A percentile compares a stretch with the other conserved stretches of the same genome.
Evolutionary conservation across 2,113 vertebrate genomes (phyloP).

Genomic region (Phaethornis superciliosus): DNA sequence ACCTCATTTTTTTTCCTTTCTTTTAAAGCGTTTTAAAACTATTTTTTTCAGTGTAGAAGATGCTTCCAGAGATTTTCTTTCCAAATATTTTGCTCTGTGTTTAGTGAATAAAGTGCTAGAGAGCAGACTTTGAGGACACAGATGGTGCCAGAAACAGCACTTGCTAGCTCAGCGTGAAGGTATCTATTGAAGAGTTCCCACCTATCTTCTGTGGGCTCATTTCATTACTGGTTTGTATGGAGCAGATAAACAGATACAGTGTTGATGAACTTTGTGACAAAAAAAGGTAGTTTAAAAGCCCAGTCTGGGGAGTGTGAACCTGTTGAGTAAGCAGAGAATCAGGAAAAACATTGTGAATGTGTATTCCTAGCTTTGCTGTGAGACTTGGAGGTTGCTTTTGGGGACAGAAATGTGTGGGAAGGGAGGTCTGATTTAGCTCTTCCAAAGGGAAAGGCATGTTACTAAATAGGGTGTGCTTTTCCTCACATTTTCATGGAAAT

Average conservation of each 20-base stretch:
- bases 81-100: slow-evolving; percentile 18
- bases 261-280: slow-evolving; percentile 38
- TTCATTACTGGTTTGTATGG: not conserved
- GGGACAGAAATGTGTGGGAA: slow-evolving; percentile 30
- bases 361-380: slow-evolving; percentile 20
- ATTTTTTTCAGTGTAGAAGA: not conserved
- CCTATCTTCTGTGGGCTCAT: slow-evolving; percentile 24
- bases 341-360: not conserved
- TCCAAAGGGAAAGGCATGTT: slow-evolving; percentile 15
- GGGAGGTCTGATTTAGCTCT: slow-evolving; percentile 21
- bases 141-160: slow-evolving; percentile 54
- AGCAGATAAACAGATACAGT: slow-evolving; percentile 15
- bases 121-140: slow-evolving; percentile 46
- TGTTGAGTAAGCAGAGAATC: slow-evolving; percentile 36
- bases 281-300: slow-evolving; percentile 15
- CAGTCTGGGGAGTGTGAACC: slow-evolving; percentile 10
- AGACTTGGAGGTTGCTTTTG: slow-evolving; percentile 2
- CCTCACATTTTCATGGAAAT: not conserved
- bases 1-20: not conserved
- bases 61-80: not conserved
- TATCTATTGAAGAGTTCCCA: slow-evolving; percentile 39
- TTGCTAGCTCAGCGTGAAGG: slow-evolving; percentile 60
- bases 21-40: not conserved
- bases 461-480: slow-evolving; percentile 5
- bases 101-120: slow-evolving; percentile 8